Conservation (phyloP, 2,113 vertebrate genomes). For the Phalacrocorax aristotelis region DNA sequence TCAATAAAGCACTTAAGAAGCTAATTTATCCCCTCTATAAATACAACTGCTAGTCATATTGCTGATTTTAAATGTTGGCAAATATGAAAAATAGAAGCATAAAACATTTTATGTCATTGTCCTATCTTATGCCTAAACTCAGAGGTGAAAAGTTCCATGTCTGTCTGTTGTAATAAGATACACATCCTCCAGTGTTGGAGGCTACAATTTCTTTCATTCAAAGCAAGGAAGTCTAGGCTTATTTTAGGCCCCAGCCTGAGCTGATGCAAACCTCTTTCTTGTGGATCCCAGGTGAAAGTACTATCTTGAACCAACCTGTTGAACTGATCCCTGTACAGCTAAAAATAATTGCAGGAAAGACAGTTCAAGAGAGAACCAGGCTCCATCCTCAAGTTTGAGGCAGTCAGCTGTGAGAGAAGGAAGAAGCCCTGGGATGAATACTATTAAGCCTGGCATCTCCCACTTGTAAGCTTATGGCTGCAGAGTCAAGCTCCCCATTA, state of each 20-base stretch:
- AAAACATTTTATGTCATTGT: background rate
- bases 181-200: background rate
- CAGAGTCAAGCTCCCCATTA: background rate
- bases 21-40: background rate
- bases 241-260: background rate
- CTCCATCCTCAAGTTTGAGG: background rate
- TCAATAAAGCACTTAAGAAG: background rate
- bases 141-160: background rate
- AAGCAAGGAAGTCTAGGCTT: background rate
- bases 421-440: background rate
- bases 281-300: background rate
- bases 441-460: background rate
- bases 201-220: background rate
- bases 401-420: background rate
- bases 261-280: background rate
- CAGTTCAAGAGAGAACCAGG: background rate
- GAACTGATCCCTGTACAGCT: background rate
- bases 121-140: background rate
- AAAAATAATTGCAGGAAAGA: background rate
- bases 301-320: background rate
- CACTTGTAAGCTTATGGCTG: background rate
- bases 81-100: background rate
- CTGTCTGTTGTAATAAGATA: background rate
- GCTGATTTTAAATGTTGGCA: background rate
- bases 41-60: background rate